Conservation (phyloP, 2,888 invertebrate genomes). For the Digitonthophagus gazella region DNA sequence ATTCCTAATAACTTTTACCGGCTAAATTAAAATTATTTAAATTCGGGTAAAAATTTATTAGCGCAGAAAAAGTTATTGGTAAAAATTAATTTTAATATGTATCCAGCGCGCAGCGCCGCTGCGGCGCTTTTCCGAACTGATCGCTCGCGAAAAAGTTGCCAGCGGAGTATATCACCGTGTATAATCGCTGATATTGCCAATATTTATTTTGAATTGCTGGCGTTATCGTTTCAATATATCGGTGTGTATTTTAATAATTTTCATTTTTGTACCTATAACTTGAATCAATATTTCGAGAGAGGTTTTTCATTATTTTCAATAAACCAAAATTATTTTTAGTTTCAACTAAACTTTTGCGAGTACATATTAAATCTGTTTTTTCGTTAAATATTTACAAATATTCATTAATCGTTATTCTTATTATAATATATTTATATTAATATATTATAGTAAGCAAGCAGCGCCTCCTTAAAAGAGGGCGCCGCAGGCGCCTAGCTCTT, state of each 20-base stretch:
- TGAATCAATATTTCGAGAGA: constrained; percentile 2
- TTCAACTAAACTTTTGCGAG: not conserved
- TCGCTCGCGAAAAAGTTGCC: constrained; percentile 6
- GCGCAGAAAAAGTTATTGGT: constrained; percentile 26
- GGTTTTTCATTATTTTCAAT: not conserved
- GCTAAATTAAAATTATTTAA: constrained; percentile 28
- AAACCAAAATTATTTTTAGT: not conserved
- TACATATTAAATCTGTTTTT: not conserved
- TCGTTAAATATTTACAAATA: too few species aligned
- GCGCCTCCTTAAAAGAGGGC: too few species aligned
- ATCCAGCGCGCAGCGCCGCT: not conserved
- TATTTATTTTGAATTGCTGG: constrained; percentile 13
- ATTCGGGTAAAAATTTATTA: constrained; percentile 26
- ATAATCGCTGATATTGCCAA: constrained; percentile 9
- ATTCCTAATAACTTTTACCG: constrained; percentile 28
- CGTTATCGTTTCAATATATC: constrained; percentile 10
- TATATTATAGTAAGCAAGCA: too few species aligned
- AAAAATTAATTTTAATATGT: constrained; percentile 24
- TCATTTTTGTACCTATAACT: constrained; percentile 6
- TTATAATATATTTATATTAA: too few species aligned
- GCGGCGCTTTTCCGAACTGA: not conserved
- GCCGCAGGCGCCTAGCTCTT: too few species aligned
- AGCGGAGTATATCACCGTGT: constrained; percentile 9
- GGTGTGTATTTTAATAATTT: constrained; percentile 16
- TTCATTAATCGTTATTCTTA: too few species aligned